Percentiles rank a stretch among this genome's conserved stretches.
phyloP scores from a whole-genome alignment of 2,797 vertebrate species.

The Lutjanus argentimaculatus region DNA sequence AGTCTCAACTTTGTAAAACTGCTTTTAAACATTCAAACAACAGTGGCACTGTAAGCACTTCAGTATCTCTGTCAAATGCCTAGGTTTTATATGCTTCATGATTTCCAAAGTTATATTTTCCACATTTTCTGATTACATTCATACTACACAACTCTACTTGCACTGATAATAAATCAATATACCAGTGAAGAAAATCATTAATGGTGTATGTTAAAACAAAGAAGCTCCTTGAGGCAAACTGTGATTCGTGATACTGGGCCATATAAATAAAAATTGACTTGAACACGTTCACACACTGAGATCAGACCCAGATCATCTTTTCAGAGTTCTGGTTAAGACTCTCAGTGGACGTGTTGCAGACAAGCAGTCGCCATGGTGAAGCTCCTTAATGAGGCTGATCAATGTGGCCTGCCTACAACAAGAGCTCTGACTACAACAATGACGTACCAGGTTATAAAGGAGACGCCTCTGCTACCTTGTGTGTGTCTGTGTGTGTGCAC shows the following conservation, averaged over 20 bases:
- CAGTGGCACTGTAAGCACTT: background rate
- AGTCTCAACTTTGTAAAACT: background rate
- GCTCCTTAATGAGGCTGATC: conserved; percentile 64
- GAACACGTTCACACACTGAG: background rate
- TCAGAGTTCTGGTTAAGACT: conserved; percentile 14
- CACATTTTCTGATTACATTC: background rate
- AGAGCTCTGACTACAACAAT: conserved; percentile 46
- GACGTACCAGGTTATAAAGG: conserved; percentile 40
- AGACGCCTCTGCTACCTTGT: conserved; percentile 14
- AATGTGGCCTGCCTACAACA: conserved; percentile 50
- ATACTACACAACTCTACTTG: background rate
- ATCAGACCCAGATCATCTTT: conserved; percentile 10
- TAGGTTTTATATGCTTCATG: background rate
- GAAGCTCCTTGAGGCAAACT: background rate
- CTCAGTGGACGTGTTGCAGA: conserved; percentile 45
- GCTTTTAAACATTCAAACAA: background rate
- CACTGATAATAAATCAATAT: background rate
- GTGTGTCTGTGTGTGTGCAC: background rate
- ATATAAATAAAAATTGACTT: background rate
- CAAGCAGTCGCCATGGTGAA: conserved; percentile 41
- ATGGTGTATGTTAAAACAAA: conserved; percentile 2
- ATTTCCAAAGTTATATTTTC: background rate
- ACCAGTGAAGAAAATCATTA: background rate
- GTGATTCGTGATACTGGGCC: background rate
- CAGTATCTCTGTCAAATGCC: no score